Conservation (phyloP, 2,113 vertebrate genomes). For the Cinclus cinclus region DNA sequence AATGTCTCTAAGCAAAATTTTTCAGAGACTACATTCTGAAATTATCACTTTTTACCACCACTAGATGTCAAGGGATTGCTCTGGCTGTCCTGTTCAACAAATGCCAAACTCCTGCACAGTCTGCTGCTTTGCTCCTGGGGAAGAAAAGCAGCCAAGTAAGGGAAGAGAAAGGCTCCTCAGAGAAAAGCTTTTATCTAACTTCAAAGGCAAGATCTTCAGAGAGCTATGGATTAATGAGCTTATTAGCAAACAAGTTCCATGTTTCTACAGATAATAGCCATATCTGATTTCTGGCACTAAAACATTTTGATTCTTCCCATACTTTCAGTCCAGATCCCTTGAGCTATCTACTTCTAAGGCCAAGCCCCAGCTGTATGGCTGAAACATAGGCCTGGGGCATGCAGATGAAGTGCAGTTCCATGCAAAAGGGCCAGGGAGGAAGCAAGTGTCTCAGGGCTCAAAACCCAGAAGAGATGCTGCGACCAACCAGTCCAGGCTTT, state of each 20-base stretch:
- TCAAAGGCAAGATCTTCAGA: conserved; percentile 18
- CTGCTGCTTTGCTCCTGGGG: neutral
- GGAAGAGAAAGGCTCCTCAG: neutral
- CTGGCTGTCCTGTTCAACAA: neutral
- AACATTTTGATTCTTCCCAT: neutral
- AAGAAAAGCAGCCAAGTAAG: neutral
- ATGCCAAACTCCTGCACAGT: neutral
- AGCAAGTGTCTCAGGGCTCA: neutral
- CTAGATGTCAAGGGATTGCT: neutral
- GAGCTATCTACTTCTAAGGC: neutral
- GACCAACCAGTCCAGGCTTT: neutral
- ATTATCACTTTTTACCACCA: neutral
- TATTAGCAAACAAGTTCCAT: neutral
- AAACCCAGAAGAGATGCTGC: neutral
- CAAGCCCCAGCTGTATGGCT: neutral
- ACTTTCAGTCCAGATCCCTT: neutral
- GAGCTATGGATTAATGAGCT: neutral
- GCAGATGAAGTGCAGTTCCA: neutral
- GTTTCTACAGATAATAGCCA: neutral
- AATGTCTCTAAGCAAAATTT: neutral
- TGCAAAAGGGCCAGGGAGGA: neutral
- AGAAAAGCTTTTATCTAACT: conserved; percentile 20
- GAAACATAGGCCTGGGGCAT: neutral
- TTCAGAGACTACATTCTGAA: neutral
- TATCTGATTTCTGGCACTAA: neutral